Percentiles rank a stretch among this genome's conserved stretches.
These are phyloP conservation scores for Synchiropus splendidus DNA, from an alignment of 2,113 vertebrate genomes.

Conservation along the genomic window DNA sequence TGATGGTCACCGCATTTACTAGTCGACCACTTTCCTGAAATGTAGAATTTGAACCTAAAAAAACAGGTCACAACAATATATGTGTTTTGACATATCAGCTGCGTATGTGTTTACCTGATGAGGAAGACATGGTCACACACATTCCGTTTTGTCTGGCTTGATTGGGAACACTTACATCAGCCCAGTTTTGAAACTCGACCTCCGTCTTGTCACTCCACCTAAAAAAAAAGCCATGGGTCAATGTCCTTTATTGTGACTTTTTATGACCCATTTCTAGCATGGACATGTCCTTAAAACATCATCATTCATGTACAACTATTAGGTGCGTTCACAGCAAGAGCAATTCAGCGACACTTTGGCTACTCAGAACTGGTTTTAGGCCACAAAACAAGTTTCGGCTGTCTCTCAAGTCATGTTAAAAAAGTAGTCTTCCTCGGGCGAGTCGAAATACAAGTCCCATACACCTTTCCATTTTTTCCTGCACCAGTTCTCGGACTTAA, in stretches of 20 bases:
- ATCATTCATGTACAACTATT: no score
- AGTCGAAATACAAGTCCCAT: no score
- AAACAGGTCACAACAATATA: background rate
- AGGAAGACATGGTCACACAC: constrained; percentile 79
- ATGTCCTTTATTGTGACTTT: no score
- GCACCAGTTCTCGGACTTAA: no score
- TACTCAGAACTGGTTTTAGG: no score
- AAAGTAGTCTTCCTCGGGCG: no score
- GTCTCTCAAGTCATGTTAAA: no score
- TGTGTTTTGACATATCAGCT: background rate
- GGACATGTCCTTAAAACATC: background rate
- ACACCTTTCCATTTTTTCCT: no score
- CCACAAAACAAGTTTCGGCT: no score
- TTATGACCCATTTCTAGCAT: background rate
- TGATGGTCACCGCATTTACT: constrained; percentile 68
- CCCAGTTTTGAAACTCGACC: constrained; percentile 80
- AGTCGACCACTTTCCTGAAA: constrained; percentile 75
- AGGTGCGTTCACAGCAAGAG: no score
- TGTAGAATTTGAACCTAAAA: background rate
- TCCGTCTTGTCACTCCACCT: constrained; percentile 81
- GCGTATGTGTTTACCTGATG: constrained; percentile 73
- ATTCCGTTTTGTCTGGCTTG: constrained; percentile 32
- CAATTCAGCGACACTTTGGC: no score
- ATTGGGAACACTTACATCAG: constrained; percentile 27
- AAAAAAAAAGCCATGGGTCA: constrained; percentile 2